Evolutionary conservation across 2,888 invertebrate genomes (phyloP).

Genomic region (Pseudanteris insignis): DNA sequence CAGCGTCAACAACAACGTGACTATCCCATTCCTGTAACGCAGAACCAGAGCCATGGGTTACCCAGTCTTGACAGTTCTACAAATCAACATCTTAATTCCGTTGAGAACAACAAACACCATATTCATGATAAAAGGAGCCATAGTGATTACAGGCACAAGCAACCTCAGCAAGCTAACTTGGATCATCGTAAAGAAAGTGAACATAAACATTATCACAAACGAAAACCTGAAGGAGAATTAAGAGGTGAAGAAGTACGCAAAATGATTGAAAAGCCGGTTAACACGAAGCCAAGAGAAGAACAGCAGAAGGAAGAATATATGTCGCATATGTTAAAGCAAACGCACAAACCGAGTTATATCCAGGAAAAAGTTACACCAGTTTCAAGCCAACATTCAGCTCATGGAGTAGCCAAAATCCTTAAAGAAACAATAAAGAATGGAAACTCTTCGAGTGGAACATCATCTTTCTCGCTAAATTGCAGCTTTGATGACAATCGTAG

Average conservation of each 20-base stretch:
- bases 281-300: conserved; percentile 54
- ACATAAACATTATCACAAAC: conserved; percentile 51
- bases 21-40: conserved; percentile 34
- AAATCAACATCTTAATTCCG: conserved; percentile 12
- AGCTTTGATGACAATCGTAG: conserved; percentile 61
- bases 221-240: conserved; percentile 57
- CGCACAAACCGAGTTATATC: conserved; percentile 55
- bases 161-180: conserved; percentile 34
- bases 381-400: conserved; percentile 46
- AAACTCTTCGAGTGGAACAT: conserved; percentile 24
- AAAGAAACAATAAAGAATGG: conserved; percentile 49
- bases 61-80: conserved; percentile 17
- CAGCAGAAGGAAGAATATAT: conserved; percentile 54
- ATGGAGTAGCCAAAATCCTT: conserved; percentile 51
- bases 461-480: conserved; percentile 47
- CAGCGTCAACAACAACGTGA: conserved; percentile 55
- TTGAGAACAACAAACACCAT: conserved; percentile 52
- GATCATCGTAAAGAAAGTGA: conserved; percentile 54
- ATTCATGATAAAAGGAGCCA: conserved; percentile 54
- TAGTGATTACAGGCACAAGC: conserved; percentile 54
- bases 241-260: conserved; percentile 60
- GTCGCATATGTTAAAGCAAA: conserved; percentile 55
- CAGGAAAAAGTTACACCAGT: conserved; percentile 43
- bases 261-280: conserved; percentile 59
- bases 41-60: conserved; percentile 23